phyloP scores from a whole-genome alignment of 2,888 invertebrate species.

The Chaetoderma sp. region DNA sequence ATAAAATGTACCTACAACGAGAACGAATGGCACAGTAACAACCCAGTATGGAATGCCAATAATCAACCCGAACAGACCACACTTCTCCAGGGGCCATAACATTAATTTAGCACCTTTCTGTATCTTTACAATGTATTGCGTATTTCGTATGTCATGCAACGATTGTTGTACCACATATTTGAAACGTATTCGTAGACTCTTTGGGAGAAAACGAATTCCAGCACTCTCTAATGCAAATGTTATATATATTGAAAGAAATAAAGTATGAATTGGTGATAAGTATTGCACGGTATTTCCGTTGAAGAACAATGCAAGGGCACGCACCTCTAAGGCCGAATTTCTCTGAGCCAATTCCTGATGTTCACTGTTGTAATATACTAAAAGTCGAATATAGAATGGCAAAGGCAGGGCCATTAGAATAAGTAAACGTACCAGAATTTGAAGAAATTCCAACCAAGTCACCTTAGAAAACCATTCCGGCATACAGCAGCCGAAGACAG shows the following conservation, averaged over 20 bases:
- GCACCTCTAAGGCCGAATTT: background rate
- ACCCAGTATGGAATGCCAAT: slow-evolving; percentile 6
- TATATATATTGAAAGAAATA: background rate
- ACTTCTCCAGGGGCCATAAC: slow-evolving; percentile 1
- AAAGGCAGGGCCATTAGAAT: background rate
- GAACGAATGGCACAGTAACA: background rate
- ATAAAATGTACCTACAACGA: background rate
- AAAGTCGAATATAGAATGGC: slow-evolving; percentile 5
- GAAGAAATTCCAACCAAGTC: background rate
- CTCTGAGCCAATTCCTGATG: background rate
- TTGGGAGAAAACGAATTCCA: background rate
- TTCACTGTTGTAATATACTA: background rate
- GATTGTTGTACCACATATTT: background rate
- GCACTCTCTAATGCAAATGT: background rate
- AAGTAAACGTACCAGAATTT: background rate
- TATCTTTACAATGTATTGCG: background rate
- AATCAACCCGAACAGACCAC: background rate
- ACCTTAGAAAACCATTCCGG: background rate
- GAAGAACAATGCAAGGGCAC: background rate
- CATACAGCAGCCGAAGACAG: background rate
- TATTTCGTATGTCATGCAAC: background rate
- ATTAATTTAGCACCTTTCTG: background rate
- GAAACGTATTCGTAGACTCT: background rate
- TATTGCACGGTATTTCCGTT: background rate
- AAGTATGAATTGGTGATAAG: background rate